Base-by-base conservation (phyloP, 64 coral and sea anemone genomes). In the Actinia tenebrosa region DNA sequence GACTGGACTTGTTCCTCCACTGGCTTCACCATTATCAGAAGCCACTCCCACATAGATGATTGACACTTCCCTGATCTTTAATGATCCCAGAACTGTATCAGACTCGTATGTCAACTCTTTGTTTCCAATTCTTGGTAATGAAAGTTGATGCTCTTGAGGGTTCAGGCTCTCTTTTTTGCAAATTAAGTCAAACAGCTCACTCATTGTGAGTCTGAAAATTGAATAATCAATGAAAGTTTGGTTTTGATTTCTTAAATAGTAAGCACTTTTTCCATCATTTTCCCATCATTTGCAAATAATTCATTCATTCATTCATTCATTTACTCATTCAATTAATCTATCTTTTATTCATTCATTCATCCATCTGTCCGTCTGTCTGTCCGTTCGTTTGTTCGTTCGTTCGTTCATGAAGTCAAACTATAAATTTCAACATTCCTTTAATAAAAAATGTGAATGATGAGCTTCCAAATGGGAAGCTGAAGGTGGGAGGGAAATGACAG, bases 181-280 rank as follows among this genome's bases (percentile, higher is more conserved):
- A 86, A 96, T 93, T 15, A 82, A 69, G 30, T 96, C 88, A 81
- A 96, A 96, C 23, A 96, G 50, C 45, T 96, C 94, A 53, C 91
- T 84, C 91, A 96, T 96, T 5, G 94, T 93, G 53, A 96, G 78
- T 16, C 94, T 96, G 18, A 43, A 72, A 46, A 61, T 66, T 2
- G 3, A 66, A 66, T 10, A 58, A 14, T 10, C 56, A 58, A 58
- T 58, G 7, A 66, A 66, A 25, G 22, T 10, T 66, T 25, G 7
- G 19, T 5, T 50, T 50, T 50, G 47, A 50, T 50, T 50, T 8
- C 47, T 50, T 50, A 50, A 50, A 50, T 50, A 50, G 7, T 50
- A 50, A 50, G 47, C 3, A 50, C 30, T 50, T 50, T 50, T 50
- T 0, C 47, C 47, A 50, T 50, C 7, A 37, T 37, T 37, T 37